Conservation (phyloP, 2,113 vertebrate species). For the Acanthisitta chloris region DNA sequence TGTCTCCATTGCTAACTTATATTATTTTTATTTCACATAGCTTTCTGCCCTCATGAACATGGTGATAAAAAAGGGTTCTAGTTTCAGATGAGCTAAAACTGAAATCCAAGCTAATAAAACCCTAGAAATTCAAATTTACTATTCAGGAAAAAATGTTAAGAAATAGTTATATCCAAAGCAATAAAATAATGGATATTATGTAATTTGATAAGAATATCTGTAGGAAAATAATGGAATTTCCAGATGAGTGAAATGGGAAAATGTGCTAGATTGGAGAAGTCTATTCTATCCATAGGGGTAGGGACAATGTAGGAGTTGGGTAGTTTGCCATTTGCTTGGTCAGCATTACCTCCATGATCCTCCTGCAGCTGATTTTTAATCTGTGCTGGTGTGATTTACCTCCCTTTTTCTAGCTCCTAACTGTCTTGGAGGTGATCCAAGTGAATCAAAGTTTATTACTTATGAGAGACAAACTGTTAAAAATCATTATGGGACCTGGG, state of each 20-base stretch:
- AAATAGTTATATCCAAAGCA: neutral
- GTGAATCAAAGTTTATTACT: neutral
- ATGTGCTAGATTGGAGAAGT: neutral
- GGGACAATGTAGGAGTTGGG: neutral
- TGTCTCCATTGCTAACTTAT: neutral
- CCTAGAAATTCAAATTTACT: neutral
- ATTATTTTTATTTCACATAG: neutral
- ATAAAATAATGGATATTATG: neutral
- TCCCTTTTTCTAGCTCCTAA: neutral
- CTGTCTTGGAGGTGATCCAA: neutral
- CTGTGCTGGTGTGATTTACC: neutral
- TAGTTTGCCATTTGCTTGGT: neutral
- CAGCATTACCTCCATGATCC: neutral
- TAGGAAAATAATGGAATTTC: neutral
- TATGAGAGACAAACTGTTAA: neutral
- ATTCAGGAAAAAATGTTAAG: neutral
- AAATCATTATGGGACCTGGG: neutral
- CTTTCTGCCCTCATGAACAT: neutral
- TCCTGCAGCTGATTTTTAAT: neutral
- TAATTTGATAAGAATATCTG: neutral
- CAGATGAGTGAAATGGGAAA: neutral
- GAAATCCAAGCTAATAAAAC: neutral
- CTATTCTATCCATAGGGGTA: rapidly evolving
- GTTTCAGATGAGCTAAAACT: neutral
- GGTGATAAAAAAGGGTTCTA: neutral